Base-by-base conservation (phyloP, 2,888 invertebrate species). In the Xestia sexstrigata region DNA sequence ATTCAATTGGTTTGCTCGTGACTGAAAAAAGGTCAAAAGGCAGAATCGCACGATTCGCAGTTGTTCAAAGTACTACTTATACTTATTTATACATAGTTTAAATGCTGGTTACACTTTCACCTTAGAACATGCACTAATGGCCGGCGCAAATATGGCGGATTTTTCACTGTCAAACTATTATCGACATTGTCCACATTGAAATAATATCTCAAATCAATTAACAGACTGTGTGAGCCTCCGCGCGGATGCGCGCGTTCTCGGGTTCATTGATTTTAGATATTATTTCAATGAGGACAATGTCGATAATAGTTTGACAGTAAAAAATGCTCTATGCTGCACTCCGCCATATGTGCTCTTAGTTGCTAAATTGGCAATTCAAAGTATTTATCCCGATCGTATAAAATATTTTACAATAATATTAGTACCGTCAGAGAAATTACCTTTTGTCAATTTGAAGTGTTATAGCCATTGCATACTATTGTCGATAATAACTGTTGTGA, bases 1-100 rank as follows among this genome's bases (percentile, higher is more conserved):
- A 39, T 74, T 67, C 26, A 20, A 39, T 60, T 49, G 55, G 30
- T 30, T 9, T 49, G 62, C 6, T 80, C 81, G 74, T 79, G 68
- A 78, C 78, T 55, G 26, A 47, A 63, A 45, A 63, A 63, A 39
- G 35, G 45, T 69, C 35, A 45, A 55, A 26, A 26, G 6, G 47
- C 39, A 49, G 63, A 79, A 63, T n/a, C 0, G 30, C 62, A 68
- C 67, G 52, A 55, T 74, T 79, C 62, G n/a, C 45, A 20, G 20
- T 35, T 60, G 30, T 39, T n/a, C 47, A 23, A 11, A 7, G 45
- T 13, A 39, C 26, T 15, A 26, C n/a, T n/a, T n/a, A n/a, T n/a
- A n/a, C n/a, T n/a, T n/a, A 60, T 68, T 68, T 60, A 1, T n/a
- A n/a, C 9, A 30, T 30, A n/a, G 3, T 49, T 52, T 60, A 26